These are phyloP conservation scores for Oryzias sinensis DNA, from an alignment of 2,797 vertebrate species.

Conservation along the genomic window DNA sequence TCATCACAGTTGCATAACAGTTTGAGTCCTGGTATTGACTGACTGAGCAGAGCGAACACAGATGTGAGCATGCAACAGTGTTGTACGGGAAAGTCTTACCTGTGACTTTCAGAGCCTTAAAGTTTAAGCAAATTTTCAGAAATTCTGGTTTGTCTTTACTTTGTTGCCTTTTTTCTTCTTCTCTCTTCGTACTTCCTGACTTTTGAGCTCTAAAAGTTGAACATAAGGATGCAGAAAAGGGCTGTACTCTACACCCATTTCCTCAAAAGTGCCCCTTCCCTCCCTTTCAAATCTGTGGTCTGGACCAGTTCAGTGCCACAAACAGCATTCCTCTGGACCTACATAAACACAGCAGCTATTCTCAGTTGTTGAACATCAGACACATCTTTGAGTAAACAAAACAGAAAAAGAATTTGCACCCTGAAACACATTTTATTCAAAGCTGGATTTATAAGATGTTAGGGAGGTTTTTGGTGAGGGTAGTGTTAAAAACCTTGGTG, in stretches of 20 bases:
- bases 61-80: not conserved
- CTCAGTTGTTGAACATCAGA: constrained; percentile 4
- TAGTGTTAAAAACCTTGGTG: too few species aligned
- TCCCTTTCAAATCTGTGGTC: constrained; percentile 58
- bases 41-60: not conserved
- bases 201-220: constrained; percentile 32
- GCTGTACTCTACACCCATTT: constrained; percentile 75
- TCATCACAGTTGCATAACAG: constrained; percentile 32
- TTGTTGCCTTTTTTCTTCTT: constrained; percentile 5
- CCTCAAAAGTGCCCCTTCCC: constrained; percentile 60
- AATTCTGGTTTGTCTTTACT: constrained; percentile 18
- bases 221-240: constrained; percentile 44
- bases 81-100: constrained; percentile 44
- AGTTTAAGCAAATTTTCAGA: constrained; percentile 5
- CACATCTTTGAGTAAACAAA: not conserved
- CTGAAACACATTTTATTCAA: not conserved
- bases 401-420: not conserved
- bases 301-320: constrained; percentile 49
- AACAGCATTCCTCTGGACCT: constrained; percentile 44
- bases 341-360: constrained; percentile 25
- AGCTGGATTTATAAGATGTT: too few species aligned
- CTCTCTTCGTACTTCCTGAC: constrained; percentile 11
- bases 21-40: constrained; percentile 11
- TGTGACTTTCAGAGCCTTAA: constrained; percentile 10
- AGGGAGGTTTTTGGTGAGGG: too few species aligned